These are phyloP conservation scores for Syrmaticus mikado DNA, from an alignment of 2,113 vertebrate species.

Conservation along the genomic window DNA sequence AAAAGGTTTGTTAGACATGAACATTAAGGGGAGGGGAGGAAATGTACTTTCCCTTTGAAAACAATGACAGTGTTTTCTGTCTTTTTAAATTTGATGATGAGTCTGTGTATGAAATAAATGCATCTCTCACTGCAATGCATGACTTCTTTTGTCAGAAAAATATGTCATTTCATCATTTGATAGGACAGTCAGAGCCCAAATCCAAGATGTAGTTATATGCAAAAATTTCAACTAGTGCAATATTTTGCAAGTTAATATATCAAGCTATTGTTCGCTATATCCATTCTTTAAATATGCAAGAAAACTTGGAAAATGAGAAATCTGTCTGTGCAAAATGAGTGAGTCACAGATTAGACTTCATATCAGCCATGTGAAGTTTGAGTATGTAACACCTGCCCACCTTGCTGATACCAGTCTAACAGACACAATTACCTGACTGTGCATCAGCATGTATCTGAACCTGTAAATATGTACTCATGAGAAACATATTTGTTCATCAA, in stretches of 20 bases:
- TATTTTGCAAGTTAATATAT: background rate
- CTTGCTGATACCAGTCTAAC: background rate
- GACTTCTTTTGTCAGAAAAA: background rate
- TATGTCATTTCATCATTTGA: background rate
- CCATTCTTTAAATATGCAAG: conserved; percentile 18
- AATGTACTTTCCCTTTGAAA: background rate
- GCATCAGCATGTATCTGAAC: background rate
- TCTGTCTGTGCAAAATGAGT: conserved; percentile 29
- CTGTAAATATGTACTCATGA: background rate
- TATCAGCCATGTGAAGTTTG: background rate
- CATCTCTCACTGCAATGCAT: conserved; percentile 25
- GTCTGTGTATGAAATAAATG: conserved; percentile 54
- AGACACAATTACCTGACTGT: background rate
- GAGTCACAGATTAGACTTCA: background rate
- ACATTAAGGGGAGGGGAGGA: background rate
- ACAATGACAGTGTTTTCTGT: background rate
- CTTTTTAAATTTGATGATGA: conserved; percentile 29
- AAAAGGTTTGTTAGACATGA: conserved; percentile 16
- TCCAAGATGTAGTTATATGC: background rate
- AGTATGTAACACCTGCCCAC: background rate
- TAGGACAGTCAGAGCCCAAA: background rate
- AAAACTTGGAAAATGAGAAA: background rate
- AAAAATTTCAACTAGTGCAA: background rate
- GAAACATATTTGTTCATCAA: background rate
- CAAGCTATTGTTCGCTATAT: background rate